phyloP scores from a whole-genome alignment of 2,888 invertebrate species.

The Leptinotarsa juncta region DNA sequence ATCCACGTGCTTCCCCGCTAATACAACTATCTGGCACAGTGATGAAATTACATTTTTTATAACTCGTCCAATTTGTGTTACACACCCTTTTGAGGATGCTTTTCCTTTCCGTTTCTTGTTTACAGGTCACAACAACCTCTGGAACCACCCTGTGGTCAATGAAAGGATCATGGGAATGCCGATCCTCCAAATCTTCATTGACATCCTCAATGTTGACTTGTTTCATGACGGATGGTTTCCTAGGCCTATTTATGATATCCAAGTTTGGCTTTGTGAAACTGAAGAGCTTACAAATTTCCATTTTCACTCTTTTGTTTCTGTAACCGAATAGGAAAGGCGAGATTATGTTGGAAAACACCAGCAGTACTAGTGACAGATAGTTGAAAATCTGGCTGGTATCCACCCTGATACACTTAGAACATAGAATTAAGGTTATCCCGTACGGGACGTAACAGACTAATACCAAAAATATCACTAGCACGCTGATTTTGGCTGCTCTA shows the following conservation, averaged over 20 bases:
- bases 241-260: slow-evolving; percentile 33
- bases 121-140: slow-evolving; percentile 61
- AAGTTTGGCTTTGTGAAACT: slow-evolving; percentile 51
- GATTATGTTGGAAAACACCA: slow-evolving; percentile 73
- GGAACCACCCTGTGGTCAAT: slow-evolving; percentile 50
- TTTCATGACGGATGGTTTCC: slow-evolving; percentile 28
- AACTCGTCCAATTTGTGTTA: slow-evolving; percentile 58
- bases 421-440: slow-evolving; percentile 60
- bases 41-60: slow-evolving; percentile 63
- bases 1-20: slow-evolving; percentile 61
- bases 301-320: slow-evolving; percentile 75
- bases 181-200: slow-evolving; percentile 41
- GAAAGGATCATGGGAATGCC: slow-evolving; percentile 43
- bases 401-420: slow-evolving; percentile 54
- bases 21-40: slow-evolving; percentile 63
- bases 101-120: slow-evolving; percentile 57
- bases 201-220: slow-evolving; percentile 47
- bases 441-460: slow-evolving; percentile 68
- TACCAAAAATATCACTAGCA: slow-evolving; percentile 79
- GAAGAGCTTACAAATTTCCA: slow-evolving; percentile 69
- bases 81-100: slow-evolving; percentile 64
- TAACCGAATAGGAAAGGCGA: slow-evolving; percentile 84
- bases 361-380: slow-evolving; percentile 70
- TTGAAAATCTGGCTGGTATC: slow-evolving; percentile 66
- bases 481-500: slow-evolving; percentile 88